These are phyloP conservation scores for Oncorhynchus clarkii DNA, from an alignment of 2,113 vertebrate genomes.

Conservation along the genomic window DNA sequence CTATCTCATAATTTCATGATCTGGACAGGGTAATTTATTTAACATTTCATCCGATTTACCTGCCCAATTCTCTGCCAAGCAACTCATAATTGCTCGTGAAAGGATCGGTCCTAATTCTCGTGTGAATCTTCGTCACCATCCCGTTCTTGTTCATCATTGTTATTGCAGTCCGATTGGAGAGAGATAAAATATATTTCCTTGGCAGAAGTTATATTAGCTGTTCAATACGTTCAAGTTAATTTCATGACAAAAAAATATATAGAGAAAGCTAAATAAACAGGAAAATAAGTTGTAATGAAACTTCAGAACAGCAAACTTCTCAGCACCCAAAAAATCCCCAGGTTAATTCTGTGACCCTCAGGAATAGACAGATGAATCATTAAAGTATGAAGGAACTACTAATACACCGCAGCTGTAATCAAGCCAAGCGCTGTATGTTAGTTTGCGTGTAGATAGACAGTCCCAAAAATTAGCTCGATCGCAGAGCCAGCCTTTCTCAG, in stretches of 20 bases:
- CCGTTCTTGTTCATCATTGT: conserved; percentile 74
- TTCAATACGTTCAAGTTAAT: conserved; percentile 19
- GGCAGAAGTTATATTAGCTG: neutral
- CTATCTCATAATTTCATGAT: neutral
- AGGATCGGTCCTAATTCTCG: conserved; percentile 78
- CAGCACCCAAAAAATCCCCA: neutral
- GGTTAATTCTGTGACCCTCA: neutral
- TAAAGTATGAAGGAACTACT: neutral
- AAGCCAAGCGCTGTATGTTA: conserved; percentile 13
- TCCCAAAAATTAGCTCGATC: conserved; percentile 49
- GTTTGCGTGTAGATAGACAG: conserved; percentile 51
- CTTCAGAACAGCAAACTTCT: neutral
- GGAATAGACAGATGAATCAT: no score
- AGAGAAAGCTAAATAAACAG: neutral
- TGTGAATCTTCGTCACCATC: conserved; percentile 78
- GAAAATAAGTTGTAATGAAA: no score
- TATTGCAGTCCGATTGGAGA: conserved; percentile 25
- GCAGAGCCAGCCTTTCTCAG: conserved; percentile 14
- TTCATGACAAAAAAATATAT: conserved; percentile 32
- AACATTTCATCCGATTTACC: conserved; percentile 68
- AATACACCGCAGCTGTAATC: neutral
- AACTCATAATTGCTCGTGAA: conserved; percentile 82
- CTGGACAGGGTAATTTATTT: no score
- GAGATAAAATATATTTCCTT: conserved; percentile 2
- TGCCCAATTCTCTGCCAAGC: conserved; percentile 86